Base-by-base conservation (phyloP, 2,888 invertebrate species). In the Leptopterna dolabrata region DNA sequence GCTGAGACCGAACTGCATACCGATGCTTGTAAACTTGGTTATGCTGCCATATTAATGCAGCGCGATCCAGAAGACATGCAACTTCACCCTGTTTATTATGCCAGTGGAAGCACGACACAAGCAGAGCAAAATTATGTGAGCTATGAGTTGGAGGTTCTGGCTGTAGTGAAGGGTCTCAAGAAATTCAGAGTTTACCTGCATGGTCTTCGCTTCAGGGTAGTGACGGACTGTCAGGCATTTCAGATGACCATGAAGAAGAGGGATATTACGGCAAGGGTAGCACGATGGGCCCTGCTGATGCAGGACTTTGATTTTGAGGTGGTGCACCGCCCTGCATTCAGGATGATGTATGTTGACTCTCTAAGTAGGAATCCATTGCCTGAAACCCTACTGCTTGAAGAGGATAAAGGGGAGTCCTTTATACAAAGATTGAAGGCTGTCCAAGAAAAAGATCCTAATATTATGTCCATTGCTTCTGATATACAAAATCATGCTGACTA, bases 41-140 rank as follows among this genome's bases (percentile, higher is more conserved):
- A 51, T 51, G 51, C 11, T 3, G 51, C 51, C 7, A 16, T 51
- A 13, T 16, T 51, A 27, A 2, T 91, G 7, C 91, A 91, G 88
- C 89, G 86, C 24, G 87, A 88, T 55, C 81, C 36, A 6, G 89
- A 90, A 14, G 90, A 82, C 11, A 87, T 87, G 24, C 30, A 63
- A 29, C 24, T 83, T 19, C 91, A 91, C 81, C 91, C 91, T 0
- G 90, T 91, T 4, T 91, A 90, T 76, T 91, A 90, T 88, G 91
- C 90, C 87, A 91, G 91, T 87, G 89, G 89, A n/a, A 91, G 91
- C 86, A 91, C 91, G 0, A 90, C 90, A 0, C 88, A 88, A 3
- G 90, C 90, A 9, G 90, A 91, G 88, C 88, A 90, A 51, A 90
- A 90, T 81, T 91, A 91, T 73, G 80, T 90, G 90, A 92, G 88